phyloP scores from a whole-genome alignment of 1,140 invertebrate species.

The Micrasema minimum region DNA sequence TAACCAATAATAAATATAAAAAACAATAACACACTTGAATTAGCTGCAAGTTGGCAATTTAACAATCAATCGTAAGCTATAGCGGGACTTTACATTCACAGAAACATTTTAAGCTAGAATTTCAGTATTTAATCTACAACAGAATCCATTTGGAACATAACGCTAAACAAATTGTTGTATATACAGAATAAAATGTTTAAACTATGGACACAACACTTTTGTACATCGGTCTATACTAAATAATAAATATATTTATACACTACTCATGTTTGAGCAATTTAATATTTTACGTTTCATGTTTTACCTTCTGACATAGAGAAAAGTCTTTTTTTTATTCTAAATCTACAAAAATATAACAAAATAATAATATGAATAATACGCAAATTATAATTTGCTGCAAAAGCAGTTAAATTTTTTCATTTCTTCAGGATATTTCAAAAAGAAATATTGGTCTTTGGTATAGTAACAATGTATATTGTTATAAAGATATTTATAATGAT shows the following conservation, averaged over 20 bases:
- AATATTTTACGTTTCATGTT: slow-evolving; percentile 1
- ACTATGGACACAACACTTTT: slow-evolving; percentile 44
- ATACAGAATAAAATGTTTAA: slow-evolving; percentile 43
- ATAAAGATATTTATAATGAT: slow-evolving; percentile 1
- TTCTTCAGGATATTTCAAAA: background rate
- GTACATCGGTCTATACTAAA: slow-evolving; percentile 21
- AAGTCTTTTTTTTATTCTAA: no score
- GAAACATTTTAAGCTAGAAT: slow-evolving; percentile 35
- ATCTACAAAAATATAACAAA: no score
- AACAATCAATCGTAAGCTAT: slow-evolving; percentile 47
- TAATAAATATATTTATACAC: slow-evolving; percentile 36
- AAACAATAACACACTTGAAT: slow-evolving; percentile 53
- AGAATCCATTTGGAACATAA: slow-evolving; percentile 46
- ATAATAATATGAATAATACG: no score
- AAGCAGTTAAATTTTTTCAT: background rate
- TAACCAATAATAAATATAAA: slow-evolving; percentile 53
- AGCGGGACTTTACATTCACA: slow-evolving; percentile 49
- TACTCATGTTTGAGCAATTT: slow-evolving; percentile 28
- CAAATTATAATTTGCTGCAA: no score
- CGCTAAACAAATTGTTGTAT: slow-evolving; percentile 44
- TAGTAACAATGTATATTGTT: background rate
- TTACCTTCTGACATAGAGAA: no score
- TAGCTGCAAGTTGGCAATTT: slow-evolving; percentile 50
- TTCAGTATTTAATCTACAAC: slow-evolving; percentile 45
- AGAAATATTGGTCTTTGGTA: slow-evolving; percentile 4